These are phyloP conservation scores for Gavialis gangeticus DNA, from an alignment of 2,113 vertebrate species.

Conservation along the genomic window DNA sequence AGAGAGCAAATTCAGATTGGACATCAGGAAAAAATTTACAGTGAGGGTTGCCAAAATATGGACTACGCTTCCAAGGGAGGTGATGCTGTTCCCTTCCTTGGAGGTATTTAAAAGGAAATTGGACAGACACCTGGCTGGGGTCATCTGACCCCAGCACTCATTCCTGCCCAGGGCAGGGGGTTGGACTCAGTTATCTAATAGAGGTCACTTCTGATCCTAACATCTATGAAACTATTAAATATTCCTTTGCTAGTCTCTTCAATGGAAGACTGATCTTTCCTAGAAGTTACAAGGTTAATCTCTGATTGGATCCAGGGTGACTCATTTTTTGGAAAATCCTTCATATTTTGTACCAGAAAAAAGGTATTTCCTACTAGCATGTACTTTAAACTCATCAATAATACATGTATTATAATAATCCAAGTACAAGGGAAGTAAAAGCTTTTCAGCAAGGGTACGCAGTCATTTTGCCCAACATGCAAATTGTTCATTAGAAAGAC, in stretches of 20 bases:
- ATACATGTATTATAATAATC: not conserved
- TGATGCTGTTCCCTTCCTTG: no score
- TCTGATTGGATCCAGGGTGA: not conserved
- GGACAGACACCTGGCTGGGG: no score
- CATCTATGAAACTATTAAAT: no score
- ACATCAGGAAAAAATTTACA: no score
- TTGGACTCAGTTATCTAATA: no score
- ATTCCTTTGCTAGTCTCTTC: not conserved
- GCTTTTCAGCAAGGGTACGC: not conserved
- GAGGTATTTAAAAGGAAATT: no score
- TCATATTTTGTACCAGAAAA: not conserved
- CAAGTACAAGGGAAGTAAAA: not conserved
- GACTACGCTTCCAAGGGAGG: no score
- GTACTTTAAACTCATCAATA: not conserved
- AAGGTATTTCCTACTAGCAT: not conserved
- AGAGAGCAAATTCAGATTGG: not conserved
- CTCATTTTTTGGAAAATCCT: slow-evolving; percentile 16
- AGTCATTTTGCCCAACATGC: slow-evolving; percentile 24
- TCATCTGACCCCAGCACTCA: no score
- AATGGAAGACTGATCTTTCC: not conserved
- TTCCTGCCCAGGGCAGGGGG: no score
- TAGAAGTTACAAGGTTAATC: not conserved
- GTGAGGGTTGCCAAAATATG: no score
- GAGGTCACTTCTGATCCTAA: no score
- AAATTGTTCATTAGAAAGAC: slow-evolving; percentile 56